Conservation (phyloP, 37 sponge, comb jelly and placozoan species). For the Spongilla lacustris region DNA sequence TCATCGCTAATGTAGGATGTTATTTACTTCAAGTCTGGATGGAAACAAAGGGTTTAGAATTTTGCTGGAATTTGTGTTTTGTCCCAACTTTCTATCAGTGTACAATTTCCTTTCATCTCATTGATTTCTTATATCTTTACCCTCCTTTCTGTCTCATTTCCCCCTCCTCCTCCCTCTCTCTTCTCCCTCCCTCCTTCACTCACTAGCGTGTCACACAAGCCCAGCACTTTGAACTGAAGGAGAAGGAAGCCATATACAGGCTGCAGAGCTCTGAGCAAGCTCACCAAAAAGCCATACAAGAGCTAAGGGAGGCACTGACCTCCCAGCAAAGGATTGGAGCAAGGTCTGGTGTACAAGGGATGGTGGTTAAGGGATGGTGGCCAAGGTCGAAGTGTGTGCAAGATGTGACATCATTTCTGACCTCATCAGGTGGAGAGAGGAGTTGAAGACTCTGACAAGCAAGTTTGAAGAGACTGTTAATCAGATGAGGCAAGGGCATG, state of each 20-base stretch:
- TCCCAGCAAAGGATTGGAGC: conserved; percentile 51
- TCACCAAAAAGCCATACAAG: conserved; percentile 47
- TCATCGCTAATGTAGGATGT: too few relatives aligned
- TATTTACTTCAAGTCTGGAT: too few relatives aligned
- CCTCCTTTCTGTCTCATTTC: conserved; percentile 1
- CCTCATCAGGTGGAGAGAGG: conserved; percentile 72
- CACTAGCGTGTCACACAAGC: background rate
- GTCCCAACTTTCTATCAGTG: too few relatives aligned
- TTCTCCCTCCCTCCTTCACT: background rate
- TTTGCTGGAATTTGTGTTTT: too few relatives aligned
- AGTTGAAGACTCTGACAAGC: conserved; percentile 59
- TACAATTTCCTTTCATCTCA: too few relatives aligned
- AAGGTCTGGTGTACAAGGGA: conserved; percentile 23
- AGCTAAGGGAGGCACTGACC: conserved; percentile 55
- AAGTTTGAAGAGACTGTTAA: conserved; percentile 70
- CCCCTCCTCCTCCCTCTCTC: background rate
- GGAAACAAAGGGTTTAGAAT: too few relatives aligned
- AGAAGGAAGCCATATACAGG: conserved; percentile 44
- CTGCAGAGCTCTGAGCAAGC: conserved; percentile 48
- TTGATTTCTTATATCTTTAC: background rate
- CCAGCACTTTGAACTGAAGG: conserved; percentile 35
- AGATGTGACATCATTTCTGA: too few relatives aligned
- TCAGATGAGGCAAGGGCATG: conserved; percentile 26
- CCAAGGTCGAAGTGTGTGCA: too few relatives aligned
- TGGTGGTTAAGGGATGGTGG: too few relatives aligned